Evolutionary conservation across 2,113 vertebrate genomes (phyloP), one percentile per base, ranked within the genome.

Genomic region (Colaptes auratus): DNA sequence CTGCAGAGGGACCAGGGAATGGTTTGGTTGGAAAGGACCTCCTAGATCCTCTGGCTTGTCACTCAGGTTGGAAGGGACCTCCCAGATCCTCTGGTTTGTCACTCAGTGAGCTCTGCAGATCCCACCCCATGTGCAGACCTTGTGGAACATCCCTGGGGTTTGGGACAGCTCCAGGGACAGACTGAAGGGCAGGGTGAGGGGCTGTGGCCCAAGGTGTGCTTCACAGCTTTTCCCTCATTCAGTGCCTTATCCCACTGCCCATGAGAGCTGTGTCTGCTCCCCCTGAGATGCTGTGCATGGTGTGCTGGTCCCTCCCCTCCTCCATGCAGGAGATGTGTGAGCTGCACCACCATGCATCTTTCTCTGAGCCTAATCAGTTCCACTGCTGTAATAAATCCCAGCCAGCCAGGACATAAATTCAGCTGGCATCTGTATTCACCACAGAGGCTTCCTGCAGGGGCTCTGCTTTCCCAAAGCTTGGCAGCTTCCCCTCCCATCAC

Each of bases 331-430:
- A 60, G 44, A 1, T 0, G 0, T 25, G 63, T 18, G 72, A 85
- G 52, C 19, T 14, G 28, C 52, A 50, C n/a, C 50, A 56, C 50
- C 1, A 28, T 3, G 44, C 1, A 28, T 3, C 44, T 69, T 60
- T 67, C 14, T 61, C 79, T 30, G 52, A 86, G n/a, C 50, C 69
- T 70, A 35, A 86, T 36, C 75, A 61, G 31, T 73, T 63, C 89
- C 91, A 73, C 35, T 12, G n/a, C 56, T n/a, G n/a, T 39, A n/a
- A 86, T 83, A 50, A 93, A 94, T 66, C 65, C 33, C 64, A 55
- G 73, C 56, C 60, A 36, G 52, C 27, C 46, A 52, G 83, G 6
- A 25, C 87, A 70, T 21, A 55, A 89, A 87, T 71, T 71, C 95
- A 76, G 33, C 79, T 79, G 92, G 80, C 64, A 7, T 66, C 17